Base-by-base conservation (phyloP, 1,140 invertebrate species). In the Drosophila saltans region DNA sequence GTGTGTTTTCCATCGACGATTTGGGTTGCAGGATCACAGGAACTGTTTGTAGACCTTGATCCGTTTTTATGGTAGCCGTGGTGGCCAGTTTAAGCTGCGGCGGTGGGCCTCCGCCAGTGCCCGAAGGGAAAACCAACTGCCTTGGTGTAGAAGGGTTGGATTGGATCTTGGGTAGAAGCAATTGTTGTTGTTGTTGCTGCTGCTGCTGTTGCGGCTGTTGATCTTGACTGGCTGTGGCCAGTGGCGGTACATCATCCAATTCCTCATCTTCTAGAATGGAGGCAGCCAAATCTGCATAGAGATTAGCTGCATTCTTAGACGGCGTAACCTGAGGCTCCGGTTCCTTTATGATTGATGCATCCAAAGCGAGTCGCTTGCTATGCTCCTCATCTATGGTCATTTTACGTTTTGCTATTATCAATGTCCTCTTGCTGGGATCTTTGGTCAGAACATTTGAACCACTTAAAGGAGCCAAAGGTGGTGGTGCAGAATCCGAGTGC, bases 221-320 rank as follows among this genome's bases (percentile, higher is more conserved):
- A 11, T 86, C 83, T 33, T 89, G 83, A 40, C 66, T 86, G 28
- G 80, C 39, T 24, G 75, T 73, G 21, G 83, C 66, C 36, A 90
- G 48, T 26, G 84, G 85, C 52, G 85, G 78, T 55, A 92, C 84
- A 92, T 94, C 94, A 48, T 95, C 94, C 41, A 95, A 69, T 65
- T 95, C 95, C 78, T 96, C 95, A 76, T 96, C 95, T 69, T 95
- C 95, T n/a, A 96, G 92, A 62, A 95, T 95, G 72, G 95, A 95
- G 0, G 95, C 95, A 0, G 95, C 95, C 26, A 96, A 92, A 58
- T 95, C 95, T 0, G 95, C 95, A 80, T 95, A 96, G 8, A 96
- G 88, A 91, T 96, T 96, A 0, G 95, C 95, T 0, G 95, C 95
- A n/a, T 95, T 95, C 2, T 95, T 95, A 0, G 95, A 96, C 0